Evolutionary conservation across 2,888 invertebrate genomes (phyloP).

Genomic region (Furcula furcula): DNA sequence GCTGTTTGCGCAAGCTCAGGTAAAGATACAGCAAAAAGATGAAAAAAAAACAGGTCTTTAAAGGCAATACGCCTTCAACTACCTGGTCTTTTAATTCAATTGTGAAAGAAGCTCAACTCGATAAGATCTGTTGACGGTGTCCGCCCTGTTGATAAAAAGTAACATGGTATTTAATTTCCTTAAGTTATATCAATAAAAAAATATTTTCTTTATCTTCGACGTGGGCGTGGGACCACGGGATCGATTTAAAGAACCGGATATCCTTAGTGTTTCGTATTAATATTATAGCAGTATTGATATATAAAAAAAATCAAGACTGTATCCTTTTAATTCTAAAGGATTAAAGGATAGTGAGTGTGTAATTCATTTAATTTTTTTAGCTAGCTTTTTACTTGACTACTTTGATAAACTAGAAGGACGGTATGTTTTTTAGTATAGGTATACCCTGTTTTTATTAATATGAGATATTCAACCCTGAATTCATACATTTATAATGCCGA

Average conservation of each 20-base stretch:
- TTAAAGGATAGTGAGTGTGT: slow-evolving; percentile 14
- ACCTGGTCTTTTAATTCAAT: slow-evolving; percentile 25
- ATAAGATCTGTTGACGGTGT: slow-evolving; percentile 49
- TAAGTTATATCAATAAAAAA: slow-evolving; percentile 42
- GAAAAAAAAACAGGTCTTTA: no score
- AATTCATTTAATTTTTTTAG: background rate
- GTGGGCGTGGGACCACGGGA: slow-evolving; percentile 62
- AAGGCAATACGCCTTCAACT: no score
- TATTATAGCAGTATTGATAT: slow-evolving; percentile 41
- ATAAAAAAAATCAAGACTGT: slow-evolving; percentile 29
- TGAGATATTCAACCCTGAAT: no score
- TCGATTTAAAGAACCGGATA: slow-evolving; percentile 64
- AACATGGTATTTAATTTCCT: slow-evolving; percentile 50
- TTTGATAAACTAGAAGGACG: no score
- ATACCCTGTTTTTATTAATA: no score
- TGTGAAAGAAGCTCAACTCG: slow-evolving; percentile 37
- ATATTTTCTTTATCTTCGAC: slow-evolving; percentile 33
- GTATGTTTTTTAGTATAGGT: no score
- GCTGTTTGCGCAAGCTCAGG: slow-evolving; percentile 45
- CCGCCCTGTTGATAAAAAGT: slow-evolving; percentile 36
- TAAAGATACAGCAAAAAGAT: slow-evolving; percentile 29
- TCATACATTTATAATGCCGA: no score
- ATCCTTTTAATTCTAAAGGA: slow-evolving; percentile 30
- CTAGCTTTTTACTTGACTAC: no score
- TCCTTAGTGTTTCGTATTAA: slow-evolving; percentile 60